Evolutionary conservation across 2,113 vertebrate species (phyloP).

Genomic region (Paramormyrops kingsleyae): DNA sequence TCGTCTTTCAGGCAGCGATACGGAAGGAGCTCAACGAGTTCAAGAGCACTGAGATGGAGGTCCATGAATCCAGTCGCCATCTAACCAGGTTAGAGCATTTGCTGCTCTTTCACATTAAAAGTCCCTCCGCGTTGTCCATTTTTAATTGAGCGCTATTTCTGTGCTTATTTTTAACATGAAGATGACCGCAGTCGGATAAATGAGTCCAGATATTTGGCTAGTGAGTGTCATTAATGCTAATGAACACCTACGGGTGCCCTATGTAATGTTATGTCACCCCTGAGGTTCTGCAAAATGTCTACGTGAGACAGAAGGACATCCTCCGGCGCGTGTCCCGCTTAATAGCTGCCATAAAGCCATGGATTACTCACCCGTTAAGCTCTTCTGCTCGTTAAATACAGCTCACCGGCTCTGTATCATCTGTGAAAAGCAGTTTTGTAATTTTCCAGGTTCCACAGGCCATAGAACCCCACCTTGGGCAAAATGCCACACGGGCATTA

Average conservation of each 20-base stretch:
- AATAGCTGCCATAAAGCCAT: neutral
- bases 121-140: neutral
- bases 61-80: constrained; percentile 79
- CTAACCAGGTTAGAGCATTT: constrained; percentile 68
- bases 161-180: neutral
- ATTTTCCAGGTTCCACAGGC: constrained; percentile 83
- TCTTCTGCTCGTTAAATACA: neutral
- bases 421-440: constrained; percentile 9
- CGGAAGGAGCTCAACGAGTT: constrained; percentile 81
- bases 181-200: neutral
- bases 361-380: neutral
- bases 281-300: neutral
- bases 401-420: neutral
- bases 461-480: constrained; percentile 74
- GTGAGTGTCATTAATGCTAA: neutral
- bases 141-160: neutral
- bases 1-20: constrained; percentile 70
- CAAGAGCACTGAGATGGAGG: constrained; percentile 83
- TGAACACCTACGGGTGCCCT: neutral
- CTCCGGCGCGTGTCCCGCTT: neutral
- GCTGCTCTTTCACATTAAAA: neutral
- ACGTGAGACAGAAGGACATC: neutral
- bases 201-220: neutral
- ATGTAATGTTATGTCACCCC: neutral
- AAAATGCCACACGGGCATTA: constrained; percentile 61